Base-by-base conservation (phyloP, 2,888 invertebrate species). In the Plutella xylostella region DNA sequence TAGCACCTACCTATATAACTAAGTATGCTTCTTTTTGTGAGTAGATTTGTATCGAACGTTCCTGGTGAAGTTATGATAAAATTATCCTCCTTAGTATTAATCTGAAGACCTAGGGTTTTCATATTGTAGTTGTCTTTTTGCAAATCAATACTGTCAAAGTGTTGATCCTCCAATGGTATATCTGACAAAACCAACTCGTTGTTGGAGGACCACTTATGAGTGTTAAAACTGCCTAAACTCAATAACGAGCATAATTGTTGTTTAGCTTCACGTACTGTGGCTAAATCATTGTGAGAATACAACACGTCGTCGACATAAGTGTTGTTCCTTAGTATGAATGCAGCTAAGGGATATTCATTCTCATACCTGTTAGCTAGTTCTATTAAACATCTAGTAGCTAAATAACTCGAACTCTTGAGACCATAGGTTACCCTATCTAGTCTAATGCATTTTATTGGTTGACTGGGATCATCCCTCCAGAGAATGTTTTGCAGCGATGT, bases 291-390 rank as follows among this genome's bases (percentile, higher is more conserved):
- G 7, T 28, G 11, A 6, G 11, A 12, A 2, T 12, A 9, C n/a
- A 28, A 28, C 2, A 28, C 39, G 18, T 49, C 51, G 42, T 51
- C 49, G n/a, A 48, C 46, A 46, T 48, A 51, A n/a, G 45, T 45
- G 9, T 31, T 19, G 33, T 49, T 44, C 17, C 21, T 43, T 3
- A 49, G 6, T 14, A 49, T 45, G n/a, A 34, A 47, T 6, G 46
- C 38, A 9, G 46, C 48, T 17, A 39, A 9, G 12, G 48, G 48
- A 12, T 28, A 41, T 1, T 45, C 33, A 9, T 14, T 6, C 14
- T 43, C 41, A 47, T 45, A 45, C 6, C 3, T 9, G 11, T 28
- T 6, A 34, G 34, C 34, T 34, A 34, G 15, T 17, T 34, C 40
- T 14, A 14, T 4, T 12, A 40, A 15, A 25, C 40, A 40, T 21